phyloP scores from a whole-genome alignment of 2,113 vertebrate species.

The Cercopithecus mona region DNA sequence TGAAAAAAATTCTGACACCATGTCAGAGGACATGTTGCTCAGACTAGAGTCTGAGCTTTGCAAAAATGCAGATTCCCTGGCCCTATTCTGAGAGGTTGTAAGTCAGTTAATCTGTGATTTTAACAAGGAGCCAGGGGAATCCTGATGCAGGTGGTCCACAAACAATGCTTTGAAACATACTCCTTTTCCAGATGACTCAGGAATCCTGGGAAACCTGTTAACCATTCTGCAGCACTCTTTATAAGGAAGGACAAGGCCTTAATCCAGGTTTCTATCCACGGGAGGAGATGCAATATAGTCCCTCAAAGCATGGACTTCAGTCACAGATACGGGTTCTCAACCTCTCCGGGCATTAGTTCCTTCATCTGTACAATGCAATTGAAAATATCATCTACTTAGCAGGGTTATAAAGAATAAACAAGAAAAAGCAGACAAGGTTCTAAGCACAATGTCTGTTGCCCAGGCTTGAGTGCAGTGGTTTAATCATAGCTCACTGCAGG shows the following conservation, averaged over 20 bases:
- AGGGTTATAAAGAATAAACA: background rate
- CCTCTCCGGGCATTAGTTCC: background rate
- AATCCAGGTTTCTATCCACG: background rate
- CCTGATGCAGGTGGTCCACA: background rate
- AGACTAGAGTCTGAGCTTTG: background rate
- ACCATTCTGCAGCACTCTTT: background rate
- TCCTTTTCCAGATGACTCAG: background rate
- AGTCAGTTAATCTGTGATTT: background rate
- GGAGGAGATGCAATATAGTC: background rate
- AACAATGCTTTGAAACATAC: conserved; percentile 1
- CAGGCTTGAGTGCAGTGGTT: too few species aligned
- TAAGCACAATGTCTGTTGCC: background rate
- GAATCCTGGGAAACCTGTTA: background rate
- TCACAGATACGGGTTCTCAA: background rate
- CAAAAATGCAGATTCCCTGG: conserved; percentile 50
- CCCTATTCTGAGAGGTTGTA: background rate
- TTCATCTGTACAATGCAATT: background rate
- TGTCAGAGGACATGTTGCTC: background rate
- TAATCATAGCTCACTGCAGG: too few species aligned
- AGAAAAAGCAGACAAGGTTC: background rate
- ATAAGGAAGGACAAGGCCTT: background rate
- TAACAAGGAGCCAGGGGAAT: background rate
- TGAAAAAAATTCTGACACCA: background rate
- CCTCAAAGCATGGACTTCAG: background rate
- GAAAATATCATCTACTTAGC: background rate